These are phyloP conservation scores for Epicauta chinensis DNA, from an alignment of 1,140 invertebrate species.

Conservation along the genomic window DNA sequence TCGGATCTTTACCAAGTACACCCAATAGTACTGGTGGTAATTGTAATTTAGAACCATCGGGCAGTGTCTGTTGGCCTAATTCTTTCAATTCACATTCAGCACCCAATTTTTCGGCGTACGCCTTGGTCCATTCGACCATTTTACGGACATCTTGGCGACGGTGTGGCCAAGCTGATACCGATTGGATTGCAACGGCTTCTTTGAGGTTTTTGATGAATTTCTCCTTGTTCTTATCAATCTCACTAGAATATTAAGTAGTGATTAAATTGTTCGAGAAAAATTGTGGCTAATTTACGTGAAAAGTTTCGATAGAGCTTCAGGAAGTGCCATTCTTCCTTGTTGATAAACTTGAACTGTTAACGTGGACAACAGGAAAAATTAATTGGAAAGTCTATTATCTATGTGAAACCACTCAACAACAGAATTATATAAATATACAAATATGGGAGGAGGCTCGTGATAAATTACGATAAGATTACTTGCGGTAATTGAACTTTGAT, in stretches of 20 bases:
- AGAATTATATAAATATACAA: no score
- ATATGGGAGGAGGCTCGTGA: no score
- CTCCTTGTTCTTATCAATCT: slow-evolving; percentile 70
- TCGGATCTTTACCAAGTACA: slow-evolving; percentile 72
- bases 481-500: no score
- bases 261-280: not conserved
- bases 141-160: slow-evolving; percentile 63
- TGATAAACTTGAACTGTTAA: not conserved
- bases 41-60: slow-evolving; percentile 64
- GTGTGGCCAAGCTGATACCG: slow-evolving; percentile 89
- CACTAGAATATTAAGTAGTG: slow-evolving; percentile 53
- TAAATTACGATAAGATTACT: no score
- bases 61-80: slow-evolving; percentile 70
- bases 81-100: slow-evolving; percentile 69
- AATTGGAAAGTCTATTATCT: no score
- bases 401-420: no score
- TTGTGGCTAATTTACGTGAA: slow-evolving; percentile 44
- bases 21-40: slow-evolving; percentile 89
- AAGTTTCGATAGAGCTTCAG: slow-evolving; percentile 59
- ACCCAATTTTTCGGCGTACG: slow-evolving; percentile 70
- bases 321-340: slow-evolving; percentile 54
- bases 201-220: slow-evolving; percentile 74
- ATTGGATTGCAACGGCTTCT: slow-evolving; percentile 89
- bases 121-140: slow-evolving; percentile 77
- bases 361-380: no score